Evolutionary conservation across 2,113 vertebrate species (phyloP), one percentile per base, ranked within the genome.

Genomic region (Alethe castanea): DNA sequence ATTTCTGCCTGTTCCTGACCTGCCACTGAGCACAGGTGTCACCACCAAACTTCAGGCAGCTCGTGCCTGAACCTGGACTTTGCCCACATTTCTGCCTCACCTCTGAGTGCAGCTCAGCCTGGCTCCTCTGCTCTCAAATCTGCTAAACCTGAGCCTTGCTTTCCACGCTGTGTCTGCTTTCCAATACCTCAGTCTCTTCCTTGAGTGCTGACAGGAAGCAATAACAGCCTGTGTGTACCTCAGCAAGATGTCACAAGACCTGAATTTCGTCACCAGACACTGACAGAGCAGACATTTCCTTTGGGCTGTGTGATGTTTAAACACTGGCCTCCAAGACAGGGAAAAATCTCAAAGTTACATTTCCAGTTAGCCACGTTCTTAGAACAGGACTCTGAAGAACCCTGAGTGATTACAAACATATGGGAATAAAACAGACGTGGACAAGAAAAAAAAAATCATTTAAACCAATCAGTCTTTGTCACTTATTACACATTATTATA

Each of bases 391-490:
- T 35, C 45, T 33, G 52, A 38, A 82, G 90, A 92, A 59, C 59
- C 45, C 83, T 5, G 29, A 52, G 64, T 40, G 45, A 76, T 80
- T 88, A 23, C 56, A 94, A 88, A 93, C 76, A 74, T 25, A 35
- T 52, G 65, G 67, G 90, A 45, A 64, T 60, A 88, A 90, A 92
- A 71, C 4, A 57, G 38, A 73, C 35, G 38, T 1, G 25, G 76
- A 56, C 31, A 22, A 72, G 54, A 6, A 59, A 86, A 50, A 50
- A 40, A 12, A 0, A 11, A 47, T 78, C 2, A n/a, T 65, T 92
- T 42, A 47, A 90, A 65, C 74, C 53, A 45, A 80, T 76, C 47
- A 53, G 14, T 86, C 80, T n/a, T 44, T 86, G 81, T 66, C 86
- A 74, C 36, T 72, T 19, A 16, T 29, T 26, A 5, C 5, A 8